Conservation (phyloP, 2,113 vertebrate genomes). For the human (Homo sapiens) region GRCh38 chr5:142920501-142921000, state of each 20-base stretch:
- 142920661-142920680: neutral
- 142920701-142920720: neutral
- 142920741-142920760: neutral
- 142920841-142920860: neutral
- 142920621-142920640: neutral
- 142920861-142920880: neutral
- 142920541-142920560: conserved; percentile 52
- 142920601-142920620: neutral
- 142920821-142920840: neutral
- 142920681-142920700: neutral
- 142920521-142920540: neutral
- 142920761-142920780: neutral
- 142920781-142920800: neutral
- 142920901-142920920: neutral
- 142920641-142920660: neutral
- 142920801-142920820: neutral
- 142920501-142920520: conserved; percentile 34
- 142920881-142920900: neutral
- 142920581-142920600: neutral
- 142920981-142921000: neutral
- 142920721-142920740: neutral
- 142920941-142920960: neutral
- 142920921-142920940: neutral
- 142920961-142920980: neutral
- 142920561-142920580: conserved; percentile 41